Conservation (phyloP, 2,888 invertebrate genomes). For the Ganaspis brasiliensis region DNA sequence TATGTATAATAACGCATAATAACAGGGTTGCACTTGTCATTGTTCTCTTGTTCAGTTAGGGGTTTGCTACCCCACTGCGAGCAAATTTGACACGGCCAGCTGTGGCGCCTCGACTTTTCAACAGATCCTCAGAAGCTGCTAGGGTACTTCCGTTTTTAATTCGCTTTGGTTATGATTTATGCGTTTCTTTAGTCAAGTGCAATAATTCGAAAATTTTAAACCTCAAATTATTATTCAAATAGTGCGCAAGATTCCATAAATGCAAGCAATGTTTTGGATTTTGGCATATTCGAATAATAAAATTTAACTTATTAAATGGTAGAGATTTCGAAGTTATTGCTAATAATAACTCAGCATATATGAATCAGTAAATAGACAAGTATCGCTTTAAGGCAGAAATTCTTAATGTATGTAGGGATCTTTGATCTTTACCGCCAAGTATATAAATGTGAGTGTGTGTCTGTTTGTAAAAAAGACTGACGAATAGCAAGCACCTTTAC, state of each 20-base stretch:
- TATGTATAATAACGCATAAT: constrained; percentile 57
- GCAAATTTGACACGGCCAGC: constrained; percentile 79
- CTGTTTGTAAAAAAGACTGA: constrained; percentile 44
- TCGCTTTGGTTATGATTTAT: constrained; percentile 41
- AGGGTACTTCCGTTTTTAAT: constrained; percentile 33
- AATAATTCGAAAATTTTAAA: not conserved
- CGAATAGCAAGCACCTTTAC: constrained; percentile 51
- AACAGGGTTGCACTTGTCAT: constrained; percentile 56
- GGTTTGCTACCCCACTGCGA: constrained; percentile 66
- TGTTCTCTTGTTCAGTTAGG: constrained; percentile 57
- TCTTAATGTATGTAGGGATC: constrained; percentile 51
- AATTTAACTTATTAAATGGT: no score
- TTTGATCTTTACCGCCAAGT: constrained; percentile 73
- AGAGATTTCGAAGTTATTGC: no score
- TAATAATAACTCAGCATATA: not conserved
- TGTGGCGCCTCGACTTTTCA: constrained; percentile 65
- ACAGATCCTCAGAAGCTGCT: not conserved
- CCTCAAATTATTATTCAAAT: not conserved
- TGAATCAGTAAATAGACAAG: not conserved
- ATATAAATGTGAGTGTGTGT: constrained; percentile 56
- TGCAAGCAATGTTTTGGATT: no score
- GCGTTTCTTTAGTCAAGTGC: constrained; percentile 32
- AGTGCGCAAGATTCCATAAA: no score
- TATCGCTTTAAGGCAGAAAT: constrained; percentile 2
- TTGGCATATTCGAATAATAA: no score